phyloP scores from a whole-genome alignment of 1,140 invertebrate genomes.

The Sitophilus oryzae region DNA sequence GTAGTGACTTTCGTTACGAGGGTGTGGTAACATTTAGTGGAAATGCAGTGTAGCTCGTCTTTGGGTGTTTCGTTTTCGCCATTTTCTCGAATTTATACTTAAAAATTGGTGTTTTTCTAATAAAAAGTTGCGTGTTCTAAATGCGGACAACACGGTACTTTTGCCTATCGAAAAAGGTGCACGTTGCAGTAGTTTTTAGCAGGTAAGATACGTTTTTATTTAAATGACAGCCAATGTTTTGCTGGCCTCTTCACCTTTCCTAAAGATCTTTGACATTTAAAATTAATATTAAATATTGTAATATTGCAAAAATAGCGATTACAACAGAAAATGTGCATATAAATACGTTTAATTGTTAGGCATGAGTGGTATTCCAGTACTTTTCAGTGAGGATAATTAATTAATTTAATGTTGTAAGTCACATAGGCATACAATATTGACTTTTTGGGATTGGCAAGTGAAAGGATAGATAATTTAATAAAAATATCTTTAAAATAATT shows the following conservation, averaged over 20 bases:
- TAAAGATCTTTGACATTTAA: slow-evolving; percentile 22
- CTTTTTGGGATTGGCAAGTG: slow-evolving; percentile 24
- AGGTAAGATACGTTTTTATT: slow-evolving; percentile 1
- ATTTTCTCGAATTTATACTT: slow-evolving; percentile 8
- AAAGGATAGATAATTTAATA: slow-evolving; percentile 19
- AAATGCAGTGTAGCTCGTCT: slow-evolving; percentile 2
- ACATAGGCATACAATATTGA: slow-evolving; percentile 19
- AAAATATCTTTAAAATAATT: slow-evolving; percentile 11
- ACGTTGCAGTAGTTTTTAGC: neutral
- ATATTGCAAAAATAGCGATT: slow-evolving; percentile 16
- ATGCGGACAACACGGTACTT: neutral
- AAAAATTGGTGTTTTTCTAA: slow-evolving; percentile 10
- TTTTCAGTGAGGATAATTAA: neutral
- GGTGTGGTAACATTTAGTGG: slow-evolving; percentile 13
- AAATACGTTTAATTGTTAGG: neutral
- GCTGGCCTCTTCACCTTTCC: slow-evolving; percentile 23
- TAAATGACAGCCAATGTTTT: slow-evolving; percentile 7
- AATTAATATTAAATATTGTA: slow-evolving; percentile 12
- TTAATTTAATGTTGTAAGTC: neutral
- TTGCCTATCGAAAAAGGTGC: neutral
- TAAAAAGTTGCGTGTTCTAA: slow-evolving; percentile 1
- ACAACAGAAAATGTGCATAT: slow-evolving; percentile 1
- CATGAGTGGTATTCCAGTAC: slow-evolving; percentile 6
- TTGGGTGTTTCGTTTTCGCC: slow-evolving; percentile 23
- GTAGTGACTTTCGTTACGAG: slow-evolving; percentile 13